Evolutionary conservation across 2,113 vertebrate species (phyloP).

Genomic region (Pelecanoides urinatrix): DNA sequence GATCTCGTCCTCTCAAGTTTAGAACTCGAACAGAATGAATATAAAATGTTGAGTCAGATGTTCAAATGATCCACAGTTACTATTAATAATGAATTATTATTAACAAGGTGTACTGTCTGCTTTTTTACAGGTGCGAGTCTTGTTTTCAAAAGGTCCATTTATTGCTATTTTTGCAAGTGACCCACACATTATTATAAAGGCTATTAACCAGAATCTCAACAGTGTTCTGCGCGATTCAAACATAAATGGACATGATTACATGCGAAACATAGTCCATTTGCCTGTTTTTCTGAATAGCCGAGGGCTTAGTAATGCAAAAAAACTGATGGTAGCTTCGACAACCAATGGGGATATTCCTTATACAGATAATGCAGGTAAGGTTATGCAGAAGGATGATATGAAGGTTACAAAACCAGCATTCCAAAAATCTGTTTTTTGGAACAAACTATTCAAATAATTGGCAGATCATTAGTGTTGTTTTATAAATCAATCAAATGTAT

Average conservation of each 20-base stretch:
- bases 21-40: background rate
- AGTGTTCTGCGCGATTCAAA: constrained; percentile 97
- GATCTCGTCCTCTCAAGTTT: background rate
- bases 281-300: constrained; percentile 98
- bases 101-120: background rate
- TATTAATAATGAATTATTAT: background rate
- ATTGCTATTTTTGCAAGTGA: constrained; percentile 98
- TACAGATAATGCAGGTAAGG: constrained; percentile 74
- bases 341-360: constrained; percentile 83
- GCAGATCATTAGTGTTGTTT: background rate
- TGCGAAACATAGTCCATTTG: constrained; percentile 97
- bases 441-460: background rate
- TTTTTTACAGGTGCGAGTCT: constrained; percentile 85
- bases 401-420: background rate
- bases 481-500: background rate
- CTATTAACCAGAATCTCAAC: constrained; percentile 98
- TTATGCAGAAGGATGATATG: background rate
- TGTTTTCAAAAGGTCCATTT: constrained; percentile 97
- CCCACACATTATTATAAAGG: constrained; percentile 98
- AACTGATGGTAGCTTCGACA: constrained; percentile 79
- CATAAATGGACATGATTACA: constrained; percentile 98
- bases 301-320: constrained; percentile 87
- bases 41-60: background rate
- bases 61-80: background rate
- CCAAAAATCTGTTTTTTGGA: background rate